Percentiles rank a stretch among this genome's conserved stretches.
phyloP scores from a whole-genome alignment of 2,113 vertebrate species.

The Heloderma charlesbogerti region DNA sequence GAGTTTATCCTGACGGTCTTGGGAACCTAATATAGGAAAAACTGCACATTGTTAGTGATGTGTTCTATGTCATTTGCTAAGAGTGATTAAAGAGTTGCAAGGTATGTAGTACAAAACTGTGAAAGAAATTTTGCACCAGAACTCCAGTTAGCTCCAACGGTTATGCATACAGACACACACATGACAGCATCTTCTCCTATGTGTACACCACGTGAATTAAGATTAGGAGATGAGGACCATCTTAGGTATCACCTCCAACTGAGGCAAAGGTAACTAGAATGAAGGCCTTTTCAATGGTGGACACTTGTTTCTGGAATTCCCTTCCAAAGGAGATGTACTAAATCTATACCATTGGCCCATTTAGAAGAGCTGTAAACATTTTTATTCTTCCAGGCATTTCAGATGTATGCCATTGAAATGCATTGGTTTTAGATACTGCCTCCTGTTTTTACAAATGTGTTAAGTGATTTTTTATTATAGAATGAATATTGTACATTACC shows the following conservation, averaged over 20 bases:
- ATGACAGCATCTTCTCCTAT: background rate
- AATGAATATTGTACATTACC: background rate
- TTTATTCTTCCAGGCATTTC: background rate
- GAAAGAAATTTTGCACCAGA: background rate
- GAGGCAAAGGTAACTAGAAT: background rate
- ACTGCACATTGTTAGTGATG: constrained; percentile 23
- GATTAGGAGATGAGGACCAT: background rate
- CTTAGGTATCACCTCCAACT: background rate
- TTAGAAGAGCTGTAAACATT: background rate
- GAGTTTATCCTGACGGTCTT: constrained; percentile 97
- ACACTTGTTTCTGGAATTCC: background rate
- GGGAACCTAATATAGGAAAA: constrained; percentile 85
- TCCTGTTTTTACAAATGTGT: background rate
- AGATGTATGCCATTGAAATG: background rate
- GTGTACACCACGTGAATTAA: background rate
- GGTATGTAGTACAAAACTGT: background rate
- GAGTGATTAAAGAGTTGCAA: background rate
- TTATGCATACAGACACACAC: background rate
- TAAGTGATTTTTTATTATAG: background rate
- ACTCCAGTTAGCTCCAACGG: background rate
- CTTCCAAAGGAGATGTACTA: background rate
- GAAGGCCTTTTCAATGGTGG: background rate
- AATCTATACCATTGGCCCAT: background rate
- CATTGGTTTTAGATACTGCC: background rate
- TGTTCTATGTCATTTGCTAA: accelerated